Base-by-base conservation (phyloP, 2,113 vertebrate genomes). In the Podarcis muralis region DNA sequence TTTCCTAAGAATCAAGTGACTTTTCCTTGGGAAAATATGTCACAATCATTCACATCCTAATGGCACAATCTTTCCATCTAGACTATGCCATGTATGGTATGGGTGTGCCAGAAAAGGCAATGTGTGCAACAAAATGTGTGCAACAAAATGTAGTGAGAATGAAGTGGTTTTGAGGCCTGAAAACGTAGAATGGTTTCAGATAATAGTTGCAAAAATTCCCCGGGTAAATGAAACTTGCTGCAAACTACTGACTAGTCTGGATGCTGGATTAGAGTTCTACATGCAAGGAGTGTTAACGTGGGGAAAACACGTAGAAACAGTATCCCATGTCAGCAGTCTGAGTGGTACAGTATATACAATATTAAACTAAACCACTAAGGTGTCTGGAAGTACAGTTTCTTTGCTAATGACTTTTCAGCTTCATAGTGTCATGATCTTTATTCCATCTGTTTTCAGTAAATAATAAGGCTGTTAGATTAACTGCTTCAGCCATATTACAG, bases 371-470 rank as follows among this genome's bases (percentile, higher is more conserved):
- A 53, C 48, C 48, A 37, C 20, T 15, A 72, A 40, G 25, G 4
- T 23, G 22, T 37, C 43, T 85, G 37, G 35, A 11, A 32, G 9
- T 85, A 35, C 11, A n/a, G 43, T 86, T 65, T 66, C 27, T 68
- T 22, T 48, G 25, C 18, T 66, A 27, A 11, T 8, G 43, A 30
- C 32, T 71, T 86, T 32, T 68, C 27, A 25, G 3, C 27, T 74
- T n/a, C 18, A 22, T 57, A 13, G 62, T 22, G 20, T 43, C 25
- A 81, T n/a, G 16, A 40, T 72, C 48, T 62, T 91, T 40, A 82
- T 69, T 68, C 81, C 53, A 32, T 85, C 8, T 75, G 32, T 88
- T 76, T 76, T 25, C 76, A 81, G 90, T 74, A 80, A 89, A 91
- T 72, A 43, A 57, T 78, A 90, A 83, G 7, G 15, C 83, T 5